Evolutionary conservation across 1,140 invertebrate species (phyloP).

Genomic region (Drosophila novamexicana): DNA sequence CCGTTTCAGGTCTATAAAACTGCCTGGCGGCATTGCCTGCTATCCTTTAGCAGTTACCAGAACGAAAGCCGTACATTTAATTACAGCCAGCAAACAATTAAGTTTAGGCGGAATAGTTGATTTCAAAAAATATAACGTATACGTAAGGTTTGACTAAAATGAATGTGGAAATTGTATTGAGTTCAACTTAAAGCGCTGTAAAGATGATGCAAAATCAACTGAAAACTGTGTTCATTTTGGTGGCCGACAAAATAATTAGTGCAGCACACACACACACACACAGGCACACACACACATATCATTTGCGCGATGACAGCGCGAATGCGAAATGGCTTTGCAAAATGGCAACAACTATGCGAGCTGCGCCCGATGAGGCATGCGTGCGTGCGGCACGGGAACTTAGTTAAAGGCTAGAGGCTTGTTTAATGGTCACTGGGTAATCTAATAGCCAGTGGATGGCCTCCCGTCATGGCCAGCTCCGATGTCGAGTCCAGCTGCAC

Average conservation of each 20-base stretch:
- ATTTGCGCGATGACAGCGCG: constrained; percentile 36
- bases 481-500: background rate
- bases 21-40: too few relatives aligned
- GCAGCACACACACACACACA: background rate
- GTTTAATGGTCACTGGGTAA: constrained; percentile 65
- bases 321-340: constrained; percentile 49
- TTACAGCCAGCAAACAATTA: too few relatives aligned
- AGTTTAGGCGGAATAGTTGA: too few relatives aligned
- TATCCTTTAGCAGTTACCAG: too few relatives aligned
- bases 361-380: constrained; percentile 49
- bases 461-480: constrained; percentile 31
- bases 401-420: constrained; percentile 38
- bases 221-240: constrained; percentile 66
- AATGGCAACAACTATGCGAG: constrained; percentile 45
- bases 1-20: too few relatives aligned
- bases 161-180: constrained; percentile 5
- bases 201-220: constrained; percentile 37
- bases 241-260: constrained; percentile 51
- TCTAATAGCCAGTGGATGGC: constrained; percentile 63
- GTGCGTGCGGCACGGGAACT: constrained; percentile 31
- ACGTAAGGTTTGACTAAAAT: constrained; percentile 26
- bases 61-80: too few relatives aligned
- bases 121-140: constrained; percentile 43
- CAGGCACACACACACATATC: constrained; percentile 28
- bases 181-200: constrained; percentile 25